These are phyloP conservation scores for Telmatochromis brachygnathus DNA, from an alignment of 2,113 vertebrate genomes.

Conservation along the genomic window DNA sequence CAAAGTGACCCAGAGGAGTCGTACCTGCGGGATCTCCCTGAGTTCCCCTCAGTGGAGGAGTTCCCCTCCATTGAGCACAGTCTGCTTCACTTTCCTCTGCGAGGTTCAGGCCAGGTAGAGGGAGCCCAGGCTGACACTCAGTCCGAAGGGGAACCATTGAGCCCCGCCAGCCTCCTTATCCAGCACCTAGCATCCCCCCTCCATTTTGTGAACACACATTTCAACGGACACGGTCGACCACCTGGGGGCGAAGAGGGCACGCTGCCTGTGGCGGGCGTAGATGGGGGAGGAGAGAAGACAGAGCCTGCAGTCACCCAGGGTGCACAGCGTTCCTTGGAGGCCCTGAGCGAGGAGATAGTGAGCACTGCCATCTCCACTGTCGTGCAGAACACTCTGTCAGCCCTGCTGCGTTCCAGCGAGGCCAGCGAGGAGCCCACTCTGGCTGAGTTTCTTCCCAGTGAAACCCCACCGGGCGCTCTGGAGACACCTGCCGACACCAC, in stretches of 20 bases:
- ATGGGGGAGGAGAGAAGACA: not conserved
- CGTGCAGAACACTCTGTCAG: constrained; percentile 83
- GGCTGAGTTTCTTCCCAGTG: constrained; percentile 64
- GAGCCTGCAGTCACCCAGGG: not conserved
- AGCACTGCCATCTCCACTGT: constrained; percentile 82
- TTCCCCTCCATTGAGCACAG: constrained; percentile 73
- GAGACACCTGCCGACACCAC: constrained; percentile 38
- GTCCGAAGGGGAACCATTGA: constrained; percentile 25
- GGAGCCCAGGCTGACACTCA: not conserved
- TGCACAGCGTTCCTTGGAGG: constrained; percentile 71
- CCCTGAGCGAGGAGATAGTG: constrained; percentile 82
- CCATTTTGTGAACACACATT: constrained; percentile 98
- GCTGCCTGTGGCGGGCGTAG: constrained; percentile 5
- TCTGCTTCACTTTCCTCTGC: constrained; percentile 61
- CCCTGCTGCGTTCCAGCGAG: constrained; percentile 75
- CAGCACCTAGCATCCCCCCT: constrained; percentile 87
- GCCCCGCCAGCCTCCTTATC: constrained; percentile 76
- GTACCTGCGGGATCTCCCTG: constrained; percentile 80
- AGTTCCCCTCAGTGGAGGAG: constrained; percentile 79
- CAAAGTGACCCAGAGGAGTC: constrained; percentile 89
- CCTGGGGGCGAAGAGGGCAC: constrained; percentile 18
- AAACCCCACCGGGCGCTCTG: constrained; percentile 62
- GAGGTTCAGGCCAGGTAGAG: not conserved
- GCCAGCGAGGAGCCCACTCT: constrained; percentile 66
- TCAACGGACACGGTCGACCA: constrained; percentile 80